phyloP scores from a whole-genome alignment of 2,797 vertebrate genomes.

The Masticophis lateralis region DNA sequence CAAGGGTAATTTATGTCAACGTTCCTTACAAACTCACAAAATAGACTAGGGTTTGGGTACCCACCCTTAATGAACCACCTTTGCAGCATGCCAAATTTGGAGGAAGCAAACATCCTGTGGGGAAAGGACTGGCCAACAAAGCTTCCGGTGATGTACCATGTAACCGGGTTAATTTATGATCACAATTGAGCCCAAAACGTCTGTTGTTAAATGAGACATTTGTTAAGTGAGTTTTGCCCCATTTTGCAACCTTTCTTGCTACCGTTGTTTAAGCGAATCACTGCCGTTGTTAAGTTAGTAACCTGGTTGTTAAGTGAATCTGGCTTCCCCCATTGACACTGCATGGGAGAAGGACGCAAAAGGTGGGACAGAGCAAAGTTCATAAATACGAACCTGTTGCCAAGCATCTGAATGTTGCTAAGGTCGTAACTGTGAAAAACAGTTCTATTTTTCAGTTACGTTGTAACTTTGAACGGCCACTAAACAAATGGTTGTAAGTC shows the following conservation, averaged over 20 bases:
- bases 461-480: not conserved
- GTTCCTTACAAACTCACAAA: constrained; percentile 1
- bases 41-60: constrained; percentile 31
- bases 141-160: constrained; percentile 47
- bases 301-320: not conserved
- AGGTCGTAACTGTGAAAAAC: not conserved
- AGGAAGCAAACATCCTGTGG: constrained; percentile 67
- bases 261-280: not conserved
- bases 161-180: constrained; percentile 38
- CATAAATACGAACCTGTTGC: not conserved
- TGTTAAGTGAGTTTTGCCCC: not conserved
- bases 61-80: not conserved
- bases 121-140: constrained; percentile 38
- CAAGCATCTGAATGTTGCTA: not conserved
- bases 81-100: constrained; percentile 38
- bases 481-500: not conserved
- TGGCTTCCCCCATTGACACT: not conserved
- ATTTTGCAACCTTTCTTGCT: not conserved
- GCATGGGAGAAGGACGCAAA: not conserved
- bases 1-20: not conserved
- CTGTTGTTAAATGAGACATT: not conserved
- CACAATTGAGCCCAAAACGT: not conserved
- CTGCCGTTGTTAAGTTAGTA: too few species aligned
- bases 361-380: not conserved
- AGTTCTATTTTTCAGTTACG: not conserved